phyloP scores from a whole-genome alignment of 2,888 invertebrate species.

The Diarsia brunnea region DNA sequence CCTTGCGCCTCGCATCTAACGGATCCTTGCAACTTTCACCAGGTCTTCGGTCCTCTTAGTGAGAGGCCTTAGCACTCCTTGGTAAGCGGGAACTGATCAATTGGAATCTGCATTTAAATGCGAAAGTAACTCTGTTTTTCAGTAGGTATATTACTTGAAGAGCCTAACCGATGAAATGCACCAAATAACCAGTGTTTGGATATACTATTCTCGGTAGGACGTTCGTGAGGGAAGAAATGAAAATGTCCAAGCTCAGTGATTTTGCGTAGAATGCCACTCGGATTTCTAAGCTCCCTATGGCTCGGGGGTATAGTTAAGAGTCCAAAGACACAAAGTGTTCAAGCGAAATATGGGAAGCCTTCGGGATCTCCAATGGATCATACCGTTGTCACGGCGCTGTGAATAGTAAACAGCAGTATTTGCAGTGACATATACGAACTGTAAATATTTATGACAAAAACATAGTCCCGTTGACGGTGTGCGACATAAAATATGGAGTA shows the following conservation, averaged over 20 bases:
- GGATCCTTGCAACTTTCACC: no score
- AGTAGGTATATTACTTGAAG: neutral
- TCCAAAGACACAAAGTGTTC: neutral
- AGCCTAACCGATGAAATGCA: neutral
- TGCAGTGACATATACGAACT: conserved; percentile 11
- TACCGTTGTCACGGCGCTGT: neutral
- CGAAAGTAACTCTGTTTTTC: neutral
- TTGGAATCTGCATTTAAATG: neutral
- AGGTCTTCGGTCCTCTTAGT: no score
- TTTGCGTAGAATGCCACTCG: neutral
- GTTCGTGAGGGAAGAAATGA: neutral
- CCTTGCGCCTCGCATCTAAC: no score
- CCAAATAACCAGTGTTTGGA: neutral
- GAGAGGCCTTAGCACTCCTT: neutral
- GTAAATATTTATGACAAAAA: conserved; percentile 59
- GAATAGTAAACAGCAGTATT: conserved; percentile 37
- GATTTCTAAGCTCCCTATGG: neutral
- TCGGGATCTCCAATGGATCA: neutral
- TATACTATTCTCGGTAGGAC: neutral
- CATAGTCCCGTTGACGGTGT: conserved; percentile 46
- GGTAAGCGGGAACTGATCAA: neutral
- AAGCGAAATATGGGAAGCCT: neutral
- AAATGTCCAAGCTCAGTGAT: neutral
- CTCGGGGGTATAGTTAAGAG: neutral
- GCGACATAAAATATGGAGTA: conserved; percentile 41